These are phyloP conservation scores for Crax fasciolata DNA, from an alignment of 2,797 vertebrate species.

Conservation along the genomic window DNA sequence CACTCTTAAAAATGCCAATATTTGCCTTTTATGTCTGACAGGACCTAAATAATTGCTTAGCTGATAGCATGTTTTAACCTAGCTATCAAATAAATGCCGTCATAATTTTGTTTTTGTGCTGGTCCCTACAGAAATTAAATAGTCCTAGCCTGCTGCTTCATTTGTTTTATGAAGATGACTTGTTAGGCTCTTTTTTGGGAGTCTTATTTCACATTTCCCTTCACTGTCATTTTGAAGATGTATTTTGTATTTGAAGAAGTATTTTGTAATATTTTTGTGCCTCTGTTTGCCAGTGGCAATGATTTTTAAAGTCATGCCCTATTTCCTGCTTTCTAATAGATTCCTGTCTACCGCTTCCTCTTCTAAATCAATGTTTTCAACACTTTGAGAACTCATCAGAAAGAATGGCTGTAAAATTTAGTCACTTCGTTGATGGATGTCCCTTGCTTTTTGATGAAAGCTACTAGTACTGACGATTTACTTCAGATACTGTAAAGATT, in stretches of 20 bases:
- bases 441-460: constrained; percentile 15
- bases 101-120: constrained; percentile 26
- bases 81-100: not conserved
- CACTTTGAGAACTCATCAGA: constrained; percentile 45
- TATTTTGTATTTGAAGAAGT: no score
- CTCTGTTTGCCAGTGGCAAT: constrained; percentile 45
- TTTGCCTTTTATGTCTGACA: not conserved
- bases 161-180: not conserved
- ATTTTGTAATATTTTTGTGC: constrained; percentile 19
- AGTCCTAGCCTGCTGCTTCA: not conserved
- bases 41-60: not conserved
- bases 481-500: not conserved
- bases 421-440: constrained; percentile 19
- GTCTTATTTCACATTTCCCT: constrained; percentile 24
- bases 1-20: not conserved
- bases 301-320: constrained; percentile 68
- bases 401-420: constrained; percentile 52
- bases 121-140: constrained; percentile 45
- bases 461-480: constrained; percentile 6
- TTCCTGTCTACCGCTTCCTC: constrained; percentile 26
- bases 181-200: not conserved
- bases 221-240: constrained; percentile 19
- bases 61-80: not conserved
- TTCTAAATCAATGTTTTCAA: constrained; percentile 68
- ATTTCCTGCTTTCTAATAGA: constrained; percentile 65